These are phyloP conservation scores for Dallia pectoralis DNA, from an alignment of 2,797 vertebrate genomes.

Conservation along the genomic window DNA sequence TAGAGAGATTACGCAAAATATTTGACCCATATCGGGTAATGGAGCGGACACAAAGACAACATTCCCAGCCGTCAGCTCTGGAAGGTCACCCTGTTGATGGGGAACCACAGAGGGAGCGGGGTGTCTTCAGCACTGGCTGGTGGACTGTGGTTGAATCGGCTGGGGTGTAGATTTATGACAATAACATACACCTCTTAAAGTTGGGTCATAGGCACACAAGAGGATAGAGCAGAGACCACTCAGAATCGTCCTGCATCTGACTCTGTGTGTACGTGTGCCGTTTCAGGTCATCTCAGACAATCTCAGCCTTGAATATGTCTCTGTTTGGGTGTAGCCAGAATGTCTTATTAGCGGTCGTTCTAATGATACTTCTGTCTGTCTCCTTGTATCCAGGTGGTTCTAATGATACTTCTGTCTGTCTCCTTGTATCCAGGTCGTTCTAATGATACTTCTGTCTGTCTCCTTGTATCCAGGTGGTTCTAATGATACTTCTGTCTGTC, in stretches of 20 bases:
- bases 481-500: conserved; percentile 12
- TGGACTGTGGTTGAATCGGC: neutral
- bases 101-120: neutral
- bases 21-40: conserved; percentile 2
- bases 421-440: conserved; percentile 35
- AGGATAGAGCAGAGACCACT: neutral
- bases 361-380: neutral
- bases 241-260: neutral
- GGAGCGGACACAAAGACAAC: neutral
- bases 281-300: neutral
- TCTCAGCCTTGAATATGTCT: neutral
- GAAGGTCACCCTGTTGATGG: conserved; percentile 1
- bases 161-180: neutral
- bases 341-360: neutral
- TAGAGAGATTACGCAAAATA: neutral
- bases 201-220: neutral
- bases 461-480: conserved; percentile 35
- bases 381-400: conserved; percentile 35
- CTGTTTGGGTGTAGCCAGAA: neutral
- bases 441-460: conserved; percentile 12
- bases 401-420: conserved; percentile 12
- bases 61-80: neutral
- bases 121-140: neutral
- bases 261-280: neutral
- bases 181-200: neutral